Evolutionary conservation across 2,113 vertebrate genomes (phyloP), one percentile per base, ranked within the genome.

Genomic region (Spea bombifrons): DNA sequence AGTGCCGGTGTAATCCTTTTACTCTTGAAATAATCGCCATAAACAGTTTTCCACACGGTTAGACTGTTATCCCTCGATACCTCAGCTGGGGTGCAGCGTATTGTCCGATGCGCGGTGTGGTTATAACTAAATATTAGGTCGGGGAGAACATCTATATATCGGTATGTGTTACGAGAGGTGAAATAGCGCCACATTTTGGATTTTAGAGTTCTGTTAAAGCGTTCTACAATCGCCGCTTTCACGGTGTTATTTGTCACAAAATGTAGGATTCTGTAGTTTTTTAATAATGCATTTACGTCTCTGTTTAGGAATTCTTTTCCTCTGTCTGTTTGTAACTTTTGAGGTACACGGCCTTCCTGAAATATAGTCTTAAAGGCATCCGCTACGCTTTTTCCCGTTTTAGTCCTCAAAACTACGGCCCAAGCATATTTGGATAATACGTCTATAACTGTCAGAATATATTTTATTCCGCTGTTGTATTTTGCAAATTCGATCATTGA

Each of bases 281-380:
- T 7, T 45, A 67, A 67, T 5, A 67, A 46, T 46, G 5, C 3
- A 10, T 46, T 6, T 46, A 67, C 43, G 12, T 15, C 12, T 13
- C 15, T 67, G 43, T 67, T 67, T 44, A 67, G 12, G 13, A 67
- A 67, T 47, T 67, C 66, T 67, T 67, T 67, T 9, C 57, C 15
- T 61, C 57, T 61, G 57, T 61, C 52, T 53, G 30, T 30, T 30
- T 30, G 30, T 30, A 30, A 30, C 30, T 30, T 30, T 30, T 30
- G 30, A 61, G 57, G 57, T 61, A 61, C 57, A 61, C 57, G 57
- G 15, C 57, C 57, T 15, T 4, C 8, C 15, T 5, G 8, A n/a
- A 61, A n/a, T 61, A 12, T 61, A 61, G 8, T 61, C 9, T 61
- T 8, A 66, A 66, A 66, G n/a, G 63, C 16, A 5, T 66, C 7